These are phyloP conservation scores for Oceanites oceanicus DNA, from an alignment of 2,113 vertebrate genomes.

Conservation along the genomic window DNA sequence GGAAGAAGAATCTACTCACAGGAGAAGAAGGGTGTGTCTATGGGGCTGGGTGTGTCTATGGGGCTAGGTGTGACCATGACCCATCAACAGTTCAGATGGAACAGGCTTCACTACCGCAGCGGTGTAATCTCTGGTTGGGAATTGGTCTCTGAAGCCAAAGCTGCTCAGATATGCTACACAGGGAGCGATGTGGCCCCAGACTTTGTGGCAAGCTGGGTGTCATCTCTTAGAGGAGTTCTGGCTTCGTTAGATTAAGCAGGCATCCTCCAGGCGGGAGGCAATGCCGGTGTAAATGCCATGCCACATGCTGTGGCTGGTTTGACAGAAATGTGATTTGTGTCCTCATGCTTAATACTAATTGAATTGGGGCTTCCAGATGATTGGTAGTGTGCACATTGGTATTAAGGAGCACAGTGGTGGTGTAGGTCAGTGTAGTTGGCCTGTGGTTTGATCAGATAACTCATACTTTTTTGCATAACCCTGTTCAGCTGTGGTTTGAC, in stretches of 20 bases:
- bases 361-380: background rate
- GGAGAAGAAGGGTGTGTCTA: background rate
- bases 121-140: background rate
- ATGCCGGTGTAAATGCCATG: background rate
- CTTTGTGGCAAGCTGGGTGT: background rate
- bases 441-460: background rate
- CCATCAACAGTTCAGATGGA: background rate
- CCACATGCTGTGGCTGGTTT: background rate
- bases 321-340: background rate
- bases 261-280: background rate
- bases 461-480: background rate
- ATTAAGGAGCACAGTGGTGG: fast-evolving
- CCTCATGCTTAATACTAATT: background rate
- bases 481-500: background rate
- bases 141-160: background rate
- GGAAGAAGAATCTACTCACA: background rate
- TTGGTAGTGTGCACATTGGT: fast-evolving
- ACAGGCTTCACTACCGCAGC: fast-evolving
- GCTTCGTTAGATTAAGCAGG: background rate
- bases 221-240: background rate
- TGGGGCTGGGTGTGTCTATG: background rate
- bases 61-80: background rate
- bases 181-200: background rate
- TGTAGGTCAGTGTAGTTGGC: background rate
- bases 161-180: background rate